These are phyloP conservation scores for Nudaria mundana DNA, from an alignment of 2,888 invertebrate genomes.

Conservation along the genomic window DNA sequence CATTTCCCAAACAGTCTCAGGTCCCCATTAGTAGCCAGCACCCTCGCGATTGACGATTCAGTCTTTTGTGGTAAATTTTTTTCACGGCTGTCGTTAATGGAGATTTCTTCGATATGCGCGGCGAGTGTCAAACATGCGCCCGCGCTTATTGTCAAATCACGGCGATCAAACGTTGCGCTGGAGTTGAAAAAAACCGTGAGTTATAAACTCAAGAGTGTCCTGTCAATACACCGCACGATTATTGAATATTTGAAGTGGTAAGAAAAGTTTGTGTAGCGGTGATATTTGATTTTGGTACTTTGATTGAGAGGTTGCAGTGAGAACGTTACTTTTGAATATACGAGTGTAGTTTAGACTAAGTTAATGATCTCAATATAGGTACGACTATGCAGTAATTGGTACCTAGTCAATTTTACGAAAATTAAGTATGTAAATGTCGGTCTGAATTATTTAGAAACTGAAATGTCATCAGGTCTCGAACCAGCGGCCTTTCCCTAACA, in stretches of 20 bases:
- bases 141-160: slow-evolving; percentile 70
- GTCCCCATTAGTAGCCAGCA: slow-evolving; percentile 73
- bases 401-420: too few relatives aligned
- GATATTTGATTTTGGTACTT: slow-evolving; percentile 17
- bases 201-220: slow-evolving; percentile 49
- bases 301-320: slow-evolving; percentile 16
- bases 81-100: slow-evolving; percentile 73
- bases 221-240: slow-evolving; percentile 58
- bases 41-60: slow-evolving; percentile 74
- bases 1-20: slow-evolving; percentile 28
- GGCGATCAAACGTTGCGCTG: slow-evolving; percentile 65
- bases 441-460: too few relatives aligned
- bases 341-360: too few relatives aligned
- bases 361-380: too few relatives aligned
- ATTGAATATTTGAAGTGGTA: slow-evolving; percentile 45
- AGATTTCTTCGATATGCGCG: slow-evolving; percentile 66
- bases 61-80: slow-evolving; percentile 69
- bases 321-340: too few relatives aligned
- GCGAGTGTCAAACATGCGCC: slow-evolving; percentile 61
- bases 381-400: too few relatives aligned
- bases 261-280: slow-evolving; percentile 34
- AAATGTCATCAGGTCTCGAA: too few relatives aligned
- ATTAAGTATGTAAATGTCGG: too few relatives aligned
- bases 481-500: too few relatives aligned
- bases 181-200: slow-evolving; percentile 38